A percentile compares a stretch with the other conserved stretches of the same genome.
phyloP scores from a whole-genome alignment of 2,888 invertebrate genomes.

The Nomada fucata region DNA sequence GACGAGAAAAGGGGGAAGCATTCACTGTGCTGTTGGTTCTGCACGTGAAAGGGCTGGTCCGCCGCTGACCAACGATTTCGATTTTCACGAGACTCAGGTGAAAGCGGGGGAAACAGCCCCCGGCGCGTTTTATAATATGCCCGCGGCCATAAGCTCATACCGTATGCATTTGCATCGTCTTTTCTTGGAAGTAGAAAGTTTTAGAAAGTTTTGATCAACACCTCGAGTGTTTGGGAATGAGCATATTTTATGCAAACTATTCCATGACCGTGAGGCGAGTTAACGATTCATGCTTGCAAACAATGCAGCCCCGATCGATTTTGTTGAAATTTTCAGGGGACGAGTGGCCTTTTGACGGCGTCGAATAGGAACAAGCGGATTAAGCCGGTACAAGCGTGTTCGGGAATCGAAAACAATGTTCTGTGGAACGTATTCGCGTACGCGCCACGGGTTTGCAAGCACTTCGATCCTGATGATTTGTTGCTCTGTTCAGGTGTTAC shows the following conservation, averaged over 20 bases:
- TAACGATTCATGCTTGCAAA: background rate
- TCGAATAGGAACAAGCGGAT: slow-evolving; percentile 14
- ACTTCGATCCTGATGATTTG: background rate
- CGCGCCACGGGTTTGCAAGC: background rate
- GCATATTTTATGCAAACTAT: background rate
- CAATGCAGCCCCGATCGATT: background rate
- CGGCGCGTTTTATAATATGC: slow-evolving; percentile 48
- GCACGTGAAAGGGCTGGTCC: slow-evolving; percentile 2
- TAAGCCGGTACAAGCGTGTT: background rate
- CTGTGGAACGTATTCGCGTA: background rate
- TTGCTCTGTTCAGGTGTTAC: background rate
- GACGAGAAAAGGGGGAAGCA: background rate
- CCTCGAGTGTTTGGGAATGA: background rate
- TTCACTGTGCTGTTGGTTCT: slow-evolving; percentile 1
- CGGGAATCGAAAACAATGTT: slow-evolving; percentile 8
- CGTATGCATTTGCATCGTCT: slow-evolving; percentile 48
- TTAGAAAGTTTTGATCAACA: background rate
- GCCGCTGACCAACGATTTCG: slow-evolving; percentile 29
- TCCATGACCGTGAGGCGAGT: background rate
- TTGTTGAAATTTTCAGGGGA: slow-evolving; percentile 3
- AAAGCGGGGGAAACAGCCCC: slow-evolving; percentile 27
- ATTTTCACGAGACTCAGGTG: background rate
- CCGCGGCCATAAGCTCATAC: slow-evolving; percentile 46
- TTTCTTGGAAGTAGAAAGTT: slow-evolving; percentile 26
- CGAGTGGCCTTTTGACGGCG: background rate